Evolutionary conservation across 2,113 vertebrate genomes (phyloP).

Genomic region (Pelodiscus sinensis): DNA sequence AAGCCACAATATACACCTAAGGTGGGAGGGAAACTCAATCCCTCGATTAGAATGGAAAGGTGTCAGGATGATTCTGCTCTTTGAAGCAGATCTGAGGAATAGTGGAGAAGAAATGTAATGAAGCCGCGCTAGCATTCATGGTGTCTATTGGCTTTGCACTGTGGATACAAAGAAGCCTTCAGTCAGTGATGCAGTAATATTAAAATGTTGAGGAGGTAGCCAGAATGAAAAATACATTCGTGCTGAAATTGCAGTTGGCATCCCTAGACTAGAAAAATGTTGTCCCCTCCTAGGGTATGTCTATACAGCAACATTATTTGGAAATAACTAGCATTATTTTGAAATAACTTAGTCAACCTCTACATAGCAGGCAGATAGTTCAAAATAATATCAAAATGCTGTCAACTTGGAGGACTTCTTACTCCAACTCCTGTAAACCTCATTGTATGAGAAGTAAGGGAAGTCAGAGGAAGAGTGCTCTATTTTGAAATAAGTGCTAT

Average conservation of each 20-base stretch:
- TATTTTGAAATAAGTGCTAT: no score
- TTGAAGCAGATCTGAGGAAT: not conserved
- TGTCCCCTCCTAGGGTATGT: not conserved
- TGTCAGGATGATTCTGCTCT: not conserved
- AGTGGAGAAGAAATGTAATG: not conserved
- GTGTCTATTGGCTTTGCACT: not conserved
- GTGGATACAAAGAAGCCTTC: not conserved
- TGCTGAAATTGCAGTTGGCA: not conserved
- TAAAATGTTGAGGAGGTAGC: not conserved
- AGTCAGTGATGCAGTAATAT: rapidly evolving
- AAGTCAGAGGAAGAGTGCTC: no score
- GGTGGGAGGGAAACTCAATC: not conserved
- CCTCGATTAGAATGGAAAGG: not conserved
- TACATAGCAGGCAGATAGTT: no score
- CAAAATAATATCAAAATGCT: no score
- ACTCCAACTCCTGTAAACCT: no score
- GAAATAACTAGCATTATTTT: no score
- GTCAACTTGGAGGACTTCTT: no score
- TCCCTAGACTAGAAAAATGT: not conserved
- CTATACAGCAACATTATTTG: no score
- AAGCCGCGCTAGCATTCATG: not conserved
- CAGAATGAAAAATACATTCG: not conserved
- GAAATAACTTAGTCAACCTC: no score
- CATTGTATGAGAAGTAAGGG: no score
- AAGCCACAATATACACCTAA: not conserved